Evolutionary conservation across 2,888 invertebrate genomes (phyloP), one percentile per base, ranked within the genome.

Genomic region (Ptycholaimellus sp.): DNA sequence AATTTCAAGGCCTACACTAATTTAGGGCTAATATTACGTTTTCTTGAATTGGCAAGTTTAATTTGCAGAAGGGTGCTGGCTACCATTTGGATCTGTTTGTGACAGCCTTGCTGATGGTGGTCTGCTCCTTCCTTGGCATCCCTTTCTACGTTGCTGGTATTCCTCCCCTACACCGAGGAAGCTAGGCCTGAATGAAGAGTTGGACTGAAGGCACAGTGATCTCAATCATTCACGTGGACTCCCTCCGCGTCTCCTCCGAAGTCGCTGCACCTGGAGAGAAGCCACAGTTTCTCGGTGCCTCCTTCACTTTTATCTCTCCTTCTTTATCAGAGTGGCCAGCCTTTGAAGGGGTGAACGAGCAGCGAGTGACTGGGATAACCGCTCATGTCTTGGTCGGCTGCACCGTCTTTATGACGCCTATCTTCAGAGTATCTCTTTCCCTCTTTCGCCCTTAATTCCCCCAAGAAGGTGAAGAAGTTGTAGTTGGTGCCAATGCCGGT

Each of bases 71-170:
- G 58, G 87, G 87, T 19, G 76, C 79, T 44, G 87, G 87, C 9
- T 77, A 82, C 57, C 87, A 90, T 64, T 70, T 83, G 67, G 87
- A 90, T 61, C 77, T 87, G 52, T 76, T 87, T 13, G 67, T 90
- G 32, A 70, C 87, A 49, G 79, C 80, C 43, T 52, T 74, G 37
- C 69, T 80, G 55, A 82, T 83, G 59, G 70, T 76, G 13, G 63
- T 77, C 38, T 78, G 79, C 56, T 82, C 82, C 0, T 20, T 64
- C 20, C 54, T 83, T 53, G 90, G 90, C 7, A 74, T 82, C 44
- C 87, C 90, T 1, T 87, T 83, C 78, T 75, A 85, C 63, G 83
- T 81, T 60, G 83, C 83, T 2, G 87, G 87, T 1, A n/a, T n/a
- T n/a, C n/a, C n/a, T n/a, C n/a, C n/a, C n/a, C n/a, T n/a, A n/a